A percentile compares a stretch with the other conserved stretches of the same genome.
These are phyloP conservation scores for Hirtodrosophila alboralis DNA, from an alignment of 2,888 invertebrate genomes.

Conservation along the genomic window DNA sequence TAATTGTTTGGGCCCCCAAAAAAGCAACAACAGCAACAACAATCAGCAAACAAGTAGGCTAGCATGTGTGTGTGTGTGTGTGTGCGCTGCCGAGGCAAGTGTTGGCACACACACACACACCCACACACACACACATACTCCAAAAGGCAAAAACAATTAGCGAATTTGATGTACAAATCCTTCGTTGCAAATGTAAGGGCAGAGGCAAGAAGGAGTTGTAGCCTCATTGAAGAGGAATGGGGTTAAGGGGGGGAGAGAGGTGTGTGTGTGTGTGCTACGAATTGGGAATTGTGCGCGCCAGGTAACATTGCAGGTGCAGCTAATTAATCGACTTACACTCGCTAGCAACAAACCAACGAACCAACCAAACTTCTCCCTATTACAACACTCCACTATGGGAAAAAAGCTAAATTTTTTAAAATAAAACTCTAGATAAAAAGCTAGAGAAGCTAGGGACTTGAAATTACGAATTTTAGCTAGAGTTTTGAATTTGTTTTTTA, in stretches of 20 bases:
- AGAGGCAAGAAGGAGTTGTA: no score
- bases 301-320: constrained; percentile 48
- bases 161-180: constrained; percentile 78
- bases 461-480: no score
- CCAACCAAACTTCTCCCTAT: no score
- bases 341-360: constrained; percentile 39
- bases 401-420: no score
- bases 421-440: no score
- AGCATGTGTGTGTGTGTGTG: constrained; percentile 13
- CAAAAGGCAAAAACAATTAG: constrained; percentile 77
- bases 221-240: no score
- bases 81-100: constrained; percentile 31
- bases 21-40: constrained; percentile 8
- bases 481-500: no score
- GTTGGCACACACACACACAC: constrained; percentile 21
- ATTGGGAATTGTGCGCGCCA: constrained; percentile 9
- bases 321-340: constrained; percentile 75
- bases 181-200: constrained; percentile 63
- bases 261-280: constrained; percentile 5
- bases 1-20: constrained; percentile 78
- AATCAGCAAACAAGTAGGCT: constrained; percentile 15
- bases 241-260: no score
- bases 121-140: constrained; percentile 8
- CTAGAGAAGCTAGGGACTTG: no score
- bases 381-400: no score